Percentiles rank a stretch among this genome's conserved stretches.
phyloP scores from a whole-genome alignment of 30 jellyfish, hydroid and myxozoan species.

The Rhopilema esculentum region DNA sequence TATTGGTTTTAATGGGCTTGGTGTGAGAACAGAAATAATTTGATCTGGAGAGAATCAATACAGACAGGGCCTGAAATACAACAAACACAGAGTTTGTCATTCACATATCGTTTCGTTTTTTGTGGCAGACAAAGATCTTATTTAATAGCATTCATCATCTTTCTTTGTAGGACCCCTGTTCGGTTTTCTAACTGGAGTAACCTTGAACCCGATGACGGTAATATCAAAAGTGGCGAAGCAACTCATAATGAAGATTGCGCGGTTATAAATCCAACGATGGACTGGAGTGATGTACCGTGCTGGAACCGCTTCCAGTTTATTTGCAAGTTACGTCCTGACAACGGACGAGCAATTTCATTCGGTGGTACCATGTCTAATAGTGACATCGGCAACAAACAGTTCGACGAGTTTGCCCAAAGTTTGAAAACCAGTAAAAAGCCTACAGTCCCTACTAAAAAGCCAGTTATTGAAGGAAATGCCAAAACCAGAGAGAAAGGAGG shows the following conservation, averaged over 20 bases:
- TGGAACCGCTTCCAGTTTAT: conserved; percentile 77
- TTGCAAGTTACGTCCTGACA: conserved; percentile 82
- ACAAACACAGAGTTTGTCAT: no score
- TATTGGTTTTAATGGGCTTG: no score
- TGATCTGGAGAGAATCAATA: no score
- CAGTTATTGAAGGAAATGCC: conserved; percentile 50
- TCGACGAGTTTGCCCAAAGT: conserved; percentile 55
- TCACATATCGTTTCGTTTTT: no score
- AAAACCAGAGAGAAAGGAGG: conserved; percentile 40
- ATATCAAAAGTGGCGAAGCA: conserved; percentile 74
- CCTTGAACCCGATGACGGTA: conserved; percentile 97
- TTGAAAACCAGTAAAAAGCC: conserved; percentile 33
- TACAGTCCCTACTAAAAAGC: conserved; percentile 28
- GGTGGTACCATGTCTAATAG: conserved; percentile 80
- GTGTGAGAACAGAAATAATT: no score
- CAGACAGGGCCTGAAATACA: no score
- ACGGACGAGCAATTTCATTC: conserved; percentile 79
- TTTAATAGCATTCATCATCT: no score
- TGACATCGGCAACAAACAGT: conserved; percentile 69
- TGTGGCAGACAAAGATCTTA: no score
- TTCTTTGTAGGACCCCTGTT: conserved; percentile 76
- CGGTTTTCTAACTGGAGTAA: conserved; percentile 91
- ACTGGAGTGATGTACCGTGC: conserved; percentile 98
- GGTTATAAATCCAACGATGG: conserved; percentile 79
- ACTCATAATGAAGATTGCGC: conserved; percentile 97